Conservation (phyloP, 2,113 vertebrate genomes). For the Solea solea region DNA sequence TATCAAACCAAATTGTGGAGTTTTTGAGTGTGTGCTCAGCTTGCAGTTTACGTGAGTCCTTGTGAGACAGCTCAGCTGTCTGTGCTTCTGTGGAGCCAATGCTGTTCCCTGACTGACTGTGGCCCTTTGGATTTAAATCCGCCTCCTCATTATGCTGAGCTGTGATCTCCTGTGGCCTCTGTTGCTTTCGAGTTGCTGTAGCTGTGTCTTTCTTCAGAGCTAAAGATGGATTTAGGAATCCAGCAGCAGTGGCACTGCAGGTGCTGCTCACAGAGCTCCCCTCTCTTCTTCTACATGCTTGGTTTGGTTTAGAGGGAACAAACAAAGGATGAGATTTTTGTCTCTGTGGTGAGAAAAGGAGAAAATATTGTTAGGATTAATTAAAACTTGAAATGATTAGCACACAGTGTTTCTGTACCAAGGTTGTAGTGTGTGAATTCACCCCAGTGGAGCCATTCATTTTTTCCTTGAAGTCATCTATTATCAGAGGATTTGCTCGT, state of each 20-base stretch:
- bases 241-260: constrained; percentile 13
- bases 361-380: background rate
- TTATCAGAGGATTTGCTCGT: constrained; percentile 75
- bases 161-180: constrained; percentile 34
- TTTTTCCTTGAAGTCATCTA: constrained; percentile 81
- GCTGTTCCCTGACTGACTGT: constrained; percentile 20
- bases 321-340: constrained; percentile 67
- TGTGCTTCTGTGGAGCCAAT: constrained; percentile 12
- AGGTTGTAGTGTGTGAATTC: constrained; percentile 66
- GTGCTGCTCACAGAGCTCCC: constrained; percentile 31
- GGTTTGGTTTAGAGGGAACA: constrained; percentile 67
- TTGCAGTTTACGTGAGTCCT: constrained; percentile 34
- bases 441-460: constrained; percentile 61
- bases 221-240: constrained; percentile 17
- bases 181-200: constrained; percentile 12
- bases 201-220: constrained; percentile 16
- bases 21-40: constrained; percentile 26
- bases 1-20: constrained; percentile 37
- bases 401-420: constrained; percentile 60
- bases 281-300: constrained; percentile 63
- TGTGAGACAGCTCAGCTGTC: constrained; percentile 44
- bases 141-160: constrained; percentile 19
- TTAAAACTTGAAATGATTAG: background rate
- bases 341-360: constrained; percentile 47
- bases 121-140: constrained; percentile 27